Percentiles rank a stretch among this genome's conserved stretches.
These are phyloP conservation scores for Scartelaos histophorus DNA, from an alignment of 2,113 vertebrate species.

Conservation along the genomic window DNA sequence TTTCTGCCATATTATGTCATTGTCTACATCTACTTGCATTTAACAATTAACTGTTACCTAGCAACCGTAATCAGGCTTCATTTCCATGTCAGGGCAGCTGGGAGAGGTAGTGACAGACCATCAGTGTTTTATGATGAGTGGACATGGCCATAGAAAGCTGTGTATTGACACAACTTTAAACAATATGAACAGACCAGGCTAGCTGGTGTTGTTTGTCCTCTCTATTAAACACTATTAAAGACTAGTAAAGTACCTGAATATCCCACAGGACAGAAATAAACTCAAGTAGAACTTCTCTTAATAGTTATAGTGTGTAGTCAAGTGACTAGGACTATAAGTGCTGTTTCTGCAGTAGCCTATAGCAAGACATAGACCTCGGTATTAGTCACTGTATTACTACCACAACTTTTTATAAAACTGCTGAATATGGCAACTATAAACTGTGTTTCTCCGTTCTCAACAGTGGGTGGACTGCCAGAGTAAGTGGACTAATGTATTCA, in stretches of 20 bases:
- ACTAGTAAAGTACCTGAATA: no score
- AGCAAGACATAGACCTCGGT: no score
- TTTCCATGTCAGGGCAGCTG: conserved; percentile 13
- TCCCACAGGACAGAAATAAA: no score
- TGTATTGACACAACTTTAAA: neutral
- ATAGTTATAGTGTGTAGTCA: no score
- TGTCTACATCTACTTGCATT: conserved; percentile 26
- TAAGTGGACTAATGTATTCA: neutral
- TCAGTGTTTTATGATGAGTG: conserved; percentile 2
- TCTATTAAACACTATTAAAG: neutral
- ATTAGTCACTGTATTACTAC: no score
- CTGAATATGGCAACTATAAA: no score
- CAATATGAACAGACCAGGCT: neutral
- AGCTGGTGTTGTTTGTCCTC: neutral
- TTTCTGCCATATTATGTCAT: neutral
- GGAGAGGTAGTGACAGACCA: conserved; percentile 1
- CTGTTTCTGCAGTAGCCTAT: no score
- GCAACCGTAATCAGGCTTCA: conserved; percentile 53
- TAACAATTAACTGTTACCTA: conserved; percentile 71
- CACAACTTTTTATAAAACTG: no score
- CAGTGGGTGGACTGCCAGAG: neutral
- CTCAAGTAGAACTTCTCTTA: no score
- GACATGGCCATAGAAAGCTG: neutral
- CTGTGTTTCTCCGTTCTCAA: neutral
- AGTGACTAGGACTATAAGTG: no score